Evolutionary conservation across 2,888 invertebrate genomes (phyloP).

Genomic region (Diogma glabrata): DNA sequence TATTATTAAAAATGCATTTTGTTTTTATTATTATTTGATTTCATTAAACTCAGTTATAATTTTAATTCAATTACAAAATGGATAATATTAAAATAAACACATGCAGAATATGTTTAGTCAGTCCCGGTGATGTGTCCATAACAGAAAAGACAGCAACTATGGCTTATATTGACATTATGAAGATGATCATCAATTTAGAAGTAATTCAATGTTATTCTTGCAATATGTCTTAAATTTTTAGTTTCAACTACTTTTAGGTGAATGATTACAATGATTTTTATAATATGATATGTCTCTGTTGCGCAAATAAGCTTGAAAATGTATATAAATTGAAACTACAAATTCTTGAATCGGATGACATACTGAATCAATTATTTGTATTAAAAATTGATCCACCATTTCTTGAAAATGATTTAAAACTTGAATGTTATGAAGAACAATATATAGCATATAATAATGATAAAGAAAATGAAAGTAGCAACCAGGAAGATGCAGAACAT

Average conservation of each 20-base stretch:
- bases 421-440: not conserved
- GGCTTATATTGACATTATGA: not conserved
- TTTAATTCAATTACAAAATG: not conserved
- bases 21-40: no score
- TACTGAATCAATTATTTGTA: no score
- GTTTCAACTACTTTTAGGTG: not conserved
- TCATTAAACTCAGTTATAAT: no score
- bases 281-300: not conserved
- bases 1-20: no score
- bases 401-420: not conserved
- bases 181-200: not conserved
- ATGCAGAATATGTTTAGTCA: conserved; percentile 6
- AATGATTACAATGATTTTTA: not conserved
- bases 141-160: not conserved
- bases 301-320: conserved; percentile 1
- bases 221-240: no score
- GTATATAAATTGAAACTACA: conserved; percentile 6
- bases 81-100: conserved; percentile 1
- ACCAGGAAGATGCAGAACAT: no score
- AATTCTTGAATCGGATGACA: not conserved
- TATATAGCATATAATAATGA: no score
- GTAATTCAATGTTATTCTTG: no score
- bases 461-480: not conserved
- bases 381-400: no score
- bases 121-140: conserved; percentile 1